A percentile compares a stretch with the other conserved stretches of the same genome.
phyloP scores from a whole-genome alignment of 2,113 vertebrate species.

The Genyomyrus donnyi region DNA sequence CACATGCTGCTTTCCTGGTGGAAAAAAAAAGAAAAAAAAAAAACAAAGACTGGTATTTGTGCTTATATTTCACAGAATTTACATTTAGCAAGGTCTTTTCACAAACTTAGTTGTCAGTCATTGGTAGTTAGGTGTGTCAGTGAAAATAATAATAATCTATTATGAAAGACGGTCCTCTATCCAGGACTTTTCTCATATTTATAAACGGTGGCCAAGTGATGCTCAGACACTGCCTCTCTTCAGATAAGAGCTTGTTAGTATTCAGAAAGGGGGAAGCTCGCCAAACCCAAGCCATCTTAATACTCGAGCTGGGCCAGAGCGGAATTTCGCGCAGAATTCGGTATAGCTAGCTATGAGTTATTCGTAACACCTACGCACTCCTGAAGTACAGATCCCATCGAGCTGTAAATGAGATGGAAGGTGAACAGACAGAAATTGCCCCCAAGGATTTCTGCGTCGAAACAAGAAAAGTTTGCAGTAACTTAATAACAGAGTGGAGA shows the following conservation, averaged over 20 bases:
- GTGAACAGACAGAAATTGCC: neutral
- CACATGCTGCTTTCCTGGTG: neutral
- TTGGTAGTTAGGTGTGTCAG: neutral
- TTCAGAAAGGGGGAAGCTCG: neutral
- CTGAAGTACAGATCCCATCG: neutral
- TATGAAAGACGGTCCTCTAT: neutral
- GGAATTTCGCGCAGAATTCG: neutral
- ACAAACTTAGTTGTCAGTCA: neutral
- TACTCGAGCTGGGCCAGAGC: neutral
- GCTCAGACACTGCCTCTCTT: neutral
- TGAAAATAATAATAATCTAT: neutral
- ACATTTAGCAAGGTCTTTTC: neutral
- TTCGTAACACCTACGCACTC: neutral
- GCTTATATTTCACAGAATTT: neutral
- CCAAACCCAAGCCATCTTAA: neutral
- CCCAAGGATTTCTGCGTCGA: neutral
- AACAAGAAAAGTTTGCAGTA: neutral
- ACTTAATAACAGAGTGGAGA: neutral
- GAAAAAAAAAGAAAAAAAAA: neutral
- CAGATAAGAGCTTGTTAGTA: neutral
- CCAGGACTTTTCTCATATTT: neutral
- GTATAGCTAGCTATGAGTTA: neutral
- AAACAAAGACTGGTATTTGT: neutral
- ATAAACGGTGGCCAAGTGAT: neutral
- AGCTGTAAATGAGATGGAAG: neutral